These are phyloP conservation scores for Lepilemur ruficaudatus DNA, from an alignment of 2,797 vertebrate species.

Conservation along the genomic window DNA sequence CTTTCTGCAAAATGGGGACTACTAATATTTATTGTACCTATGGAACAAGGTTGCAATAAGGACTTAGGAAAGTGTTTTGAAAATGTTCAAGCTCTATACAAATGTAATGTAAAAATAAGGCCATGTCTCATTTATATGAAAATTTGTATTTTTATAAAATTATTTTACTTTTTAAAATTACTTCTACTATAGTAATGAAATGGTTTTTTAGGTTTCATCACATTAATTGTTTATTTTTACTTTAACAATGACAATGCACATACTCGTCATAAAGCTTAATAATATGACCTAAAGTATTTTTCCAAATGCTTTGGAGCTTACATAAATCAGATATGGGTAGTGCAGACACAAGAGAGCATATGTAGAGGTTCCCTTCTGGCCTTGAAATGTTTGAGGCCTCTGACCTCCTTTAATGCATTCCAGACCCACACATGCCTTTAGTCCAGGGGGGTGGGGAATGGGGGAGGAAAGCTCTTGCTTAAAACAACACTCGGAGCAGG, in stretches of 20 bases:
- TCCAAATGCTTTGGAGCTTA: slow-evolving; percentile 16
- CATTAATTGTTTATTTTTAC: slow-evolving; percentile 12
- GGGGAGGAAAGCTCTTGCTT: background rate
- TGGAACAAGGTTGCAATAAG: background rate
- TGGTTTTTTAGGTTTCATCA: background rate
- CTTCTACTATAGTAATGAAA: background rate
- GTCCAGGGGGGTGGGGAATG: background rate
- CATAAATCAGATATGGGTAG: background rate
- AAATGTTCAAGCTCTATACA: background rate
- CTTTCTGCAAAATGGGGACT: background rate
- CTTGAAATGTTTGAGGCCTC: slow-evolving; percentile 23
- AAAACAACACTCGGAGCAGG: slow-evolving; percentile 39
- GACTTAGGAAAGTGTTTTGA: background rate
- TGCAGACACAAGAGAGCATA: background rate
- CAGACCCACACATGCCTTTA: slow-evolving; percentile 54
- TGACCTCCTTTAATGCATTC: slow-evolving; percentile 53
- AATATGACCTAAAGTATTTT: background rate
- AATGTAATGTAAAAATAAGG: background rate
- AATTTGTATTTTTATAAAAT: background rate
- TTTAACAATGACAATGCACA: background rate
- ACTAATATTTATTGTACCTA: background rate
- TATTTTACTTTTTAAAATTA: background rate
- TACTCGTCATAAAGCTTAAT: background rate
- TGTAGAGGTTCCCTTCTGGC: background rate
- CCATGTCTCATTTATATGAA: background rate